These are phyloP conservation scores for Cassiopea andromeda DNA, from an alignment of 30 jellyfish, hydroid and myxozoan genomes.

Conservation along the genomic window DNA sequence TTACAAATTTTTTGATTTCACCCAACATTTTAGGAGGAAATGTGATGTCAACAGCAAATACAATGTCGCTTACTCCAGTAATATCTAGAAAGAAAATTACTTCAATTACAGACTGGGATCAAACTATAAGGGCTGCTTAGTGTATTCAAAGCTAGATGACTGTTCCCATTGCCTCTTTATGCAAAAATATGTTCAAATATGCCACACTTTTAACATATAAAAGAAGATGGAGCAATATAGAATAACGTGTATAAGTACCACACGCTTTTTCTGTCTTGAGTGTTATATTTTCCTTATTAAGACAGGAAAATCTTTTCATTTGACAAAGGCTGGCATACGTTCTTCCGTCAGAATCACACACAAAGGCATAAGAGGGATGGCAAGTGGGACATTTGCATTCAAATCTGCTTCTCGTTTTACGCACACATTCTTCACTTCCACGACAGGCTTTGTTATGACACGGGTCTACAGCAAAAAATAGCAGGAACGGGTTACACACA, in stretches of 20 bases:
- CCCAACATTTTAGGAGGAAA: constrained; percentile 10
- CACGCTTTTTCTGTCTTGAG: constrained; percentile 71
- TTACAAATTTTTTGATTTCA: constrained; percentile 33
- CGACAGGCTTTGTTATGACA: constrained; percentile 44
- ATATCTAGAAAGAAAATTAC: constrained; percentile 16
- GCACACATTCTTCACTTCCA: constrained; percentile 33
- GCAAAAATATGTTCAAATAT: too few relatives aligned
- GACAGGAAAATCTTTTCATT: constrained; percentile 64
- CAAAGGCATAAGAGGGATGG: constrained; percentile 49
- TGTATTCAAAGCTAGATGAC: too few relatives aligned
- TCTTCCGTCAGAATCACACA: constrained; percentile 81
- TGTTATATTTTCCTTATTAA: constrained; percentile 12
- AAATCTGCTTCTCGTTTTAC: constrained; percentile 2
- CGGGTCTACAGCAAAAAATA: constrained; percentile 36
- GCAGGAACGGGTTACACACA: background rate
- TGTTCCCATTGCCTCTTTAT: too few relatives aligned
- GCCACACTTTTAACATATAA: too few relatives aligned
- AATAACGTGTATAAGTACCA: constrained; percentile 46
- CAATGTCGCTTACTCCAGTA: constrained; percentile 41
- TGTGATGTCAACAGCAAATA: constrained; percentile 60
- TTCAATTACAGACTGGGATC: too few relatives aligned
- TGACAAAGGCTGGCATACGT: constrained; percentile 76
- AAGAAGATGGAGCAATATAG: too few relatives aligned
- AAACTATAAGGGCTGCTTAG: too few relatives aligned
- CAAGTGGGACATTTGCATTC: constrained; percentile 79